A percentile compares a stretch with the other conserved stretches of the same genome.
phyloP scores from a whole-genome alignment of 2,113 vertebrate genomes.

The Pollimyrus isidori region DNA sequence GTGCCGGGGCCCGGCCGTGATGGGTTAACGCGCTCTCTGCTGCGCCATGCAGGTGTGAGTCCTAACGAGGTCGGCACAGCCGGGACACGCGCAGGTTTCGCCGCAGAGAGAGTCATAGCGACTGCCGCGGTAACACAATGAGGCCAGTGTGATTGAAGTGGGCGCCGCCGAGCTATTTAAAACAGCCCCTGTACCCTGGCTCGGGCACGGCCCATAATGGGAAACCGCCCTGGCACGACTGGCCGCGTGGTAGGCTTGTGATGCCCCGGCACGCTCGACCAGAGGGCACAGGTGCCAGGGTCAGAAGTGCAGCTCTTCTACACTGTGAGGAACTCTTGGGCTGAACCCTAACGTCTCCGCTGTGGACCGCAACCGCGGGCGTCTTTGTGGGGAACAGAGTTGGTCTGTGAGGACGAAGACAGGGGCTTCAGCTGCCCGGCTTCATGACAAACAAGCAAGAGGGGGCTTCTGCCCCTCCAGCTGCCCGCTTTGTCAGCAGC shows the following conservation, averaged over 20 bases:
- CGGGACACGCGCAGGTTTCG: background rate
- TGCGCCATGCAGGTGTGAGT: background rate
- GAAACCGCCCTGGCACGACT: background rate
- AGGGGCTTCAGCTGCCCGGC: background rate
- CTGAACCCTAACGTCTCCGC: background rate
- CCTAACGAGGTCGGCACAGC: background rate
- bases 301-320: background rate
- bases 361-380: background rate
- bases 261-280: background rate
- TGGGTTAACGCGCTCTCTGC: background rate
- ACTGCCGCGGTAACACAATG: conserved; percentile 22
- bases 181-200: background rate
- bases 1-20: background rate
- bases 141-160: conserved; percentile 31
- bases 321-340: background rate
- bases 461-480: background rate
- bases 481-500: background rate
- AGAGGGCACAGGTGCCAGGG: background rate
- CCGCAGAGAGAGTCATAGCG: background rate
- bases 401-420: background rate
- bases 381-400: background rate
- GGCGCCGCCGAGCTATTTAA: background rate
- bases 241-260: background rate
- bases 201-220: background rate
- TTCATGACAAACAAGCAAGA: background rate